These are phyloP conservation scores for Aspidiotus rigidus DNA, from an alignment of 2,888 invertebrate species.

Conservation along the genomic window DNA sequence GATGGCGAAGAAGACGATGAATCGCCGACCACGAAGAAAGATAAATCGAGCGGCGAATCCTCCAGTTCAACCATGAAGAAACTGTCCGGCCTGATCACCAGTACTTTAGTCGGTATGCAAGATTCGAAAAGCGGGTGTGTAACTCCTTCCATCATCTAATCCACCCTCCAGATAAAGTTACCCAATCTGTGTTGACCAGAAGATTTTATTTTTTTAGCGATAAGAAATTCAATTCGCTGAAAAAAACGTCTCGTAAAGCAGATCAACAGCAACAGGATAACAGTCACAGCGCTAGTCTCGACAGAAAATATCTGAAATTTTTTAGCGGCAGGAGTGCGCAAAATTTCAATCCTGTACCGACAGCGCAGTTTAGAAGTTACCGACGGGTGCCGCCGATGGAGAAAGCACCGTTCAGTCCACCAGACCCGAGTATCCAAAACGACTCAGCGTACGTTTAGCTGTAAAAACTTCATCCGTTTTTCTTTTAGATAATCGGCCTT, in stretches of 20 bases:
- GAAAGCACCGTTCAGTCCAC: slow-evolving; percentile 38
- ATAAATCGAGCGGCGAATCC: slow-evolving; percentile 39
- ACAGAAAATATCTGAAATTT: slow-evolving; percentile 58
- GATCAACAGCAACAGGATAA: slow-evolving; percentile 25
- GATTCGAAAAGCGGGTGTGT: slow-evolving; percentile 1
- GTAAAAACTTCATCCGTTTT: background rate
- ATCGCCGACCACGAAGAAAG: slow-evolving; percentile 35
- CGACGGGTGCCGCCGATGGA: slow-evolving; percentile 51
- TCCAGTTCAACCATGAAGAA: slow-evolving; percentile 36
- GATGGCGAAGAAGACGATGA: slow-evolving; percentile 47
- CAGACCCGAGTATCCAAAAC: background rate
- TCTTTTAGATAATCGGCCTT: background rate
- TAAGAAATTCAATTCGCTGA: slow-evolving; percentile 60
- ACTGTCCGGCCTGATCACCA: slow-evolving; percentile 36
- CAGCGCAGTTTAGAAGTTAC: slow-evolving; percentile 68
- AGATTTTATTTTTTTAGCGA: slow-evolving; percentile 40
- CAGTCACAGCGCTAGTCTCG: slow-evolving; percentile 44
- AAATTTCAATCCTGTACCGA: slow-evolving; percentile 60
- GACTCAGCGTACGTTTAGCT: slow-evolving; percentile 14
- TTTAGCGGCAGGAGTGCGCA: slow-evolving; percentile 48
- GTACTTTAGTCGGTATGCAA: background rate
- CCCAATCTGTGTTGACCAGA: too few relatives aligned
- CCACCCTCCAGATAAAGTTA: too few relatives aligned
- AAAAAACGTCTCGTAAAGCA: slow-evolving; percentile 51
- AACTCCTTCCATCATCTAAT: background rate